Conservation (phyloP, 2,797 vertebrate species). For the Spatula clypeata region DNA sequence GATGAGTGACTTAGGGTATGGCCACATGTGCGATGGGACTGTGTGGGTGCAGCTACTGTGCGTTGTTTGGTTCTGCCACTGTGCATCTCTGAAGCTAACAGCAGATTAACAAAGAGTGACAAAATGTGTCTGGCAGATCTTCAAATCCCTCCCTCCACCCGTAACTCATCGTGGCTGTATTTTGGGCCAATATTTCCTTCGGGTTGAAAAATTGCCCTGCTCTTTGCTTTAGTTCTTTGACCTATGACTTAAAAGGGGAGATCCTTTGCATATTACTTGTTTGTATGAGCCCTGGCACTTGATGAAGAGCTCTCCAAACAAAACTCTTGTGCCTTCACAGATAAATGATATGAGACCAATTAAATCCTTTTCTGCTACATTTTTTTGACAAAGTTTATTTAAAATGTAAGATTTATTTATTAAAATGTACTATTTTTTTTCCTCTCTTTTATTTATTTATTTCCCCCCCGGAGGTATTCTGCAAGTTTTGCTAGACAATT, state of each 20-base stretch:
- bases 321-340: background rate
- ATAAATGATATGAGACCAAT: background rate
- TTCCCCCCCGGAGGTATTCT: fast-evolving
- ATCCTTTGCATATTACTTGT: background rate
- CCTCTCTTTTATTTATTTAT: background rate
- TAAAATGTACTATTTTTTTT: background rate
- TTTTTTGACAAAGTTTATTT: background rate
- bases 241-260: background rate
- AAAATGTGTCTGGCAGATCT: background rate
- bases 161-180: background rate
- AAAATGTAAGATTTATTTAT: background rate
- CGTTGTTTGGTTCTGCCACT: constrained; percentile 5
- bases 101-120: background rate
- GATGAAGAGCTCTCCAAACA: background rate
- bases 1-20: fast-evolving
- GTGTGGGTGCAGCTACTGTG: fast-evolving
- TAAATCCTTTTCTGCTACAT: background rate
- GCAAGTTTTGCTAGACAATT: background rate
- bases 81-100: background rate
- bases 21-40: fast-evolving
- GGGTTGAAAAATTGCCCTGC: background rate
- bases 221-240: background rate
- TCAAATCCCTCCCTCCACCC: background rate
- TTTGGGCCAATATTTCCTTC: constrained; percentile 21
- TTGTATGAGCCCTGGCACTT: background rate